These are phyloP conservation scores for Uropsilus gracilis DNA, from an alignment of 2,113 vertebrate species.

Conservation along the genomic window DNA sequence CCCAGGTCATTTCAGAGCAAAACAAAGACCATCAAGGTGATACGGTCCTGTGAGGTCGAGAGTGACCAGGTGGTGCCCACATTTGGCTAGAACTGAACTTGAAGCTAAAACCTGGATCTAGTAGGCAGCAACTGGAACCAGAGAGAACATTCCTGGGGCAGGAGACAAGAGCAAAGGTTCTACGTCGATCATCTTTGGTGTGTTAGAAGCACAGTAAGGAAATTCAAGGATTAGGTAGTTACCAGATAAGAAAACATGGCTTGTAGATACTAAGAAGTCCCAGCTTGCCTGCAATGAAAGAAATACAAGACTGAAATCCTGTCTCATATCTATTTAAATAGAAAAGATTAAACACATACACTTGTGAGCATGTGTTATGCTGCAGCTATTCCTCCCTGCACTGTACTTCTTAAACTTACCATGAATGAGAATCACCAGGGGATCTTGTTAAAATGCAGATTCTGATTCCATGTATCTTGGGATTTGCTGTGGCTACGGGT, in stretches of 20 bases:
- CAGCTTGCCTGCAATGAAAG: background rate
- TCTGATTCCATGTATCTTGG: background rate
- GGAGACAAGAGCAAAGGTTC: background rate
- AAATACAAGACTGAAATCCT: background rate
- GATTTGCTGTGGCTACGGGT: background rate
- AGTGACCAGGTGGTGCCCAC: background rate
- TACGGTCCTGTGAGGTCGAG: rapidly evolving
- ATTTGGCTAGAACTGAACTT: background rate
- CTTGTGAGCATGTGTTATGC: rapidly evolving
- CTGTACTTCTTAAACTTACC: background rate
- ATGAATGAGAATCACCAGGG: background rate
- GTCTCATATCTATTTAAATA: background rate
- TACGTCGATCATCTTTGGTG: background rate
- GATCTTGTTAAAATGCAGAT: conserved; percentile 53
- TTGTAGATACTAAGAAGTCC: background rate
- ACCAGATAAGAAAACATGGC: background rate
- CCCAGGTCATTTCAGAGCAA: background rate
- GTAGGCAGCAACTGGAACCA: background rate
- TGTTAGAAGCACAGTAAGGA: background rate
- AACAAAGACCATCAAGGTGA: background rate
- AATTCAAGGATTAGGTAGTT: background rate
- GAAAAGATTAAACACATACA: background rate
- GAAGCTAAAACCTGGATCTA: background rate
- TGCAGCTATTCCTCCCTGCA: no score
- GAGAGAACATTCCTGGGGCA: background rate